Evolutionary conservation across 2,888 invertebrate species (phyloP).

Genomic region (Schrankia costaestrigalis): DNA sequence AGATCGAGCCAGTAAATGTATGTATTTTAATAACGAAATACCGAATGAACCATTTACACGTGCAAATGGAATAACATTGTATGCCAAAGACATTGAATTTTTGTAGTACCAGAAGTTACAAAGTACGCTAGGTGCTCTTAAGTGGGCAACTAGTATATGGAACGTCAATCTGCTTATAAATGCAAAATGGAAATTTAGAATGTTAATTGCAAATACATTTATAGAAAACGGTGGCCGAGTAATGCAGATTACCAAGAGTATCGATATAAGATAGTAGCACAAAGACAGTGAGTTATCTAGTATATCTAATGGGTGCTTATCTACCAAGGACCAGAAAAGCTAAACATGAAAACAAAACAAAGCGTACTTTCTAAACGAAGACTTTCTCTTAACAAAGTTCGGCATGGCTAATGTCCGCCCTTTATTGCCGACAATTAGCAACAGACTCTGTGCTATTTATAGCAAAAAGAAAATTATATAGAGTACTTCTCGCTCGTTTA

Average conservation of each 20-base stretch:
- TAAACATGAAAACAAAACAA: conserved; percentile 62
- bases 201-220: conserved; percentile 57
- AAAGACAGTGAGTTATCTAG: conserved; percentile 30
- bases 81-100: conserved; percentile 42
- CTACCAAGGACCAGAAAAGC: conserved; percentile 48
- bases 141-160: conserved; percentile 27
- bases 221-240: conserved; percentile 44
- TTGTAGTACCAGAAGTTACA: conserved; percentile 36
- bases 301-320: conserved; percentile 43
- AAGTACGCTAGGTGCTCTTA: conserved; percentile 42
- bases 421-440: conserved; percentile 55
- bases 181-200: conserved; percentile 55
- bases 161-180: conserved; percentile 53
- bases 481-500: conserved; percentile 18
- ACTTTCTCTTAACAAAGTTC: conserved; percentile 65
- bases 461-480: conserved; percentile 31
- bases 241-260: conserved; percentile 38
- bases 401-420: conserved; percentile 54
- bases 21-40: conserved; percentile 10
- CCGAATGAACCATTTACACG: conserved; percentile 12
- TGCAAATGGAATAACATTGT: conserved; percentile 25
- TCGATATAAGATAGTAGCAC: conserved; percentile 21
- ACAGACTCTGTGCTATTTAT: conserved; percentile 38
- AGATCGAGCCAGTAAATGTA: conserved; percentile 2
- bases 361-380: conserved; percentile 65